Conservation (phyloP, 2,797 vertebrate genomes). For the Sebastes diaconus region DNA sequence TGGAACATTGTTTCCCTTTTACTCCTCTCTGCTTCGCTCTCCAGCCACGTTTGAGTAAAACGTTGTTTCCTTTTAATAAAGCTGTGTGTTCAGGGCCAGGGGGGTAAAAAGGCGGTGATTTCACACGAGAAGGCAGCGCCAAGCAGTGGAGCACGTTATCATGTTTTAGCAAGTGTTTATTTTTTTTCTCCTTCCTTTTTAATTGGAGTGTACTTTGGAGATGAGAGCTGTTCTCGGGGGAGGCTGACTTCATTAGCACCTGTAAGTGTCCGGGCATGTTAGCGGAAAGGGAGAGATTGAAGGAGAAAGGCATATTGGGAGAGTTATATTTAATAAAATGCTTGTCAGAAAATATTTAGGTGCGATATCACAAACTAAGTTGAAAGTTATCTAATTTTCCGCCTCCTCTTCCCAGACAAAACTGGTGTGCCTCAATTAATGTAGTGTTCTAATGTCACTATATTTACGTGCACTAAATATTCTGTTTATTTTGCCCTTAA, state of each 20-base stretch:
- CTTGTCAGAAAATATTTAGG: background rate
- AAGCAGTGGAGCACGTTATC: constrained; percentile 19
- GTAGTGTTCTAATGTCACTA: background rate
- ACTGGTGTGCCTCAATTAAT: background rate
- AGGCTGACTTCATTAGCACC: constrained; percentile 63
- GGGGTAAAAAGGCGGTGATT: constrained; percentile 6
- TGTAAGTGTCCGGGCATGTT: constrained; percentile 50
- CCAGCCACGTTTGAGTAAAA: background rate
- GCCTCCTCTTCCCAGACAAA: background rate
- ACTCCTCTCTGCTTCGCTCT: background rate
- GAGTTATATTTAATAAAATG: background rate
- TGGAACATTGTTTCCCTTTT: background rate
- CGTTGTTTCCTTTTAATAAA: constrained; percentile 24
- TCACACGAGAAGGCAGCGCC: background rate
- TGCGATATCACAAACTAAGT: background rate
- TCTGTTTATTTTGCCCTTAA: too few species aligned
- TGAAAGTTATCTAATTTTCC: background rate
- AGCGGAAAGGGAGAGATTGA: background rate
- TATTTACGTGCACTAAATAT: background rate
- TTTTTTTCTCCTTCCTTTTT: constrained; percentile 30
- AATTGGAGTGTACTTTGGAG: constrained; percentile 67
- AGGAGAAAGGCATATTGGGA: background rate
- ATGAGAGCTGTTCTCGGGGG: constrained; percentile 50
- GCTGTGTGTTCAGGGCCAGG: background rate
- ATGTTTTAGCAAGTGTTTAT: constrained; percentile 41